Evolutionary conservation across 2,113 vertebrate species (phyloP).

Genomic region (Oncorhynchus nerka): DNA sequence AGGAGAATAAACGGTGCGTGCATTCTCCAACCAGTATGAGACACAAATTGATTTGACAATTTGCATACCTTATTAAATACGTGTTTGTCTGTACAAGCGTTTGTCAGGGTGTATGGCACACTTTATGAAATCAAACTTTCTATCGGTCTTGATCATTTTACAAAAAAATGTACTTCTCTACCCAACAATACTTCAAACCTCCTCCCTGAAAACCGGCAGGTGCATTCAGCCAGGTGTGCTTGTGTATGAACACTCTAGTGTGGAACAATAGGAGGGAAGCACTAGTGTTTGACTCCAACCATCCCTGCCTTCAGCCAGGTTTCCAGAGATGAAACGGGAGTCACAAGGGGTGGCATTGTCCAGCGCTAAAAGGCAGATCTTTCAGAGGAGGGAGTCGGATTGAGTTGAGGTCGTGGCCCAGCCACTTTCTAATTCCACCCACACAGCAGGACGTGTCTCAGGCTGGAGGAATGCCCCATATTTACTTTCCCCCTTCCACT

Average conservation of each 20-base stretch:
- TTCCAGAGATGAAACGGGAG: constrained; percentile 22
- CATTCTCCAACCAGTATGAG: too few relatives aligned
- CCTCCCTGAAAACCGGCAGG: constrained; percentile 27
- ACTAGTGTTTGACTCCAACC: not conserved
- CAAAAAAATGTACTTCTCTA: constrained; percentile 1
- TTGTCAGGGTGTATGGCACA: too few relatives aligned
- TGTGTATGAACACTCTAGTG: constrained; percentile 19
- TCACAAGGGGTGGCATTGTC: constrained; percentile 43
- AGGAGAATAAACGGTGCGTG: not conserved
- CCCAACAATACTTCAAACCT: constrained; percentile 18
- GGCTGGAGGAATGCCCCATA: constrained; percentile 59
- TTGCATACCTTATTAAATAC: too few relatives aligned
- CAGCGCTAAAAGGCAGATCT: constrained; percentile 6
- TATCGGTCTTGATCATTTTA: not conserved
- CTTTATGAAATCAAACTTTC: too few relatives aligned
- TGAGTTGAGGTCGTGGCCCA: constrained; percentile 3
- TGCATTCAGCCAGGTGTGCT: constrained; percentile 39
- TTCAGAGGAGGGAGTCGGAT: constrained; percentile 25
- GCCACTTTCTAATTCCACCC: constrained; percentile 47
- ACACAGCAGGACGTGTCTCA: constrained; percentile 61
- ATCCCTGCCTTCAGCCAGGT: constrained; percentile 20
- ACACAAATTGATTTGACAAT: too few relatives aligned
- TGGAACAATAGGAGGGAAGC: constrained; percentile 11
- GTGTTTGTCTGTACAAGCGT: too few relatives aligned
- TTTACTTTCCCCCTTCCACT: constrained; percentile 55